Percentiles rank a stretch among this genome's conserved stretches.
Conservation (phyloP, 1,140 invertebrate genomes). For the Solenopsis fugax region DNA sequence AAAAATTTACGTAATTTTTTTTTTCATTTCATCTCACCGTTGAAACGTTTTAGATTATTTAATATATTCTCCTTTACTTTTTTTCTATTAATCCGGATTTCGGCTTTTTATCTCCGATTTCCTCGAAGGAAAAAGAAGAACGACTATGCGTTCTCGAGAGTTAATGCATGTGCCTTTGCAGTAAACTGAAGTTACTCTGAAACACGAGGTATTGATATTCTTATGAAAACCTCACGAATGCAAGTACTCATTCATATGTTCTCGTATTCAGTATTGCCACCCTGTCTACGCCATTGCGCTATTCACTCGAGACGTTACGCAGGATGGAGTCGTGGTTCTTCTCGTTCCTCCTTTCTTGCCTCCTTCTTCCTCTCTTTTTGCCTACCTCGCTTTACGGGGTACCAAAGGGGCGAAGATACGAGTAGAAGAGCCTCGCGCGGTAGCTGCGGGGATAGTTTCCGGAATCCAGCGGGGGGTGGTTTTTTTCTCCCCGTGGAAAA, state of each 20-base stretch:
- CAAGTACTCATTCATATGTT: constrained; percentile 56
- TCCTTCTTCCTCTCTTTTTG: constrained; percentile 19
- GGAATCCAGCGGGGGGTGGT: constrained; percentile 76
- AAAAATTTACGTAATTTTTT: neutral
- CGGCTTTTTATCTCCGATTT: neutral
- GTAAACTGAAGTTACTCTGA: constrained; percentile 27
- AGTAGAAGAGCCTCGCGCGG: constrained; percentile 39
- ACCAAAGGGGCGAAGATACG: constrained; percentile 52
- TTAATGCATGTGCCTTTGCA: constrained; percentile 21
- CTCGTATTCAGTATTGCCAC: constrained; percentile 68
- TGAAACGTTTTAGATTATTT: neutral
- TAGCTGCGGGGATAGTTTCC: constrained; percentile 65
- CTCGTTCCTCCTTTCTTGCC: constrained; percentile 10
- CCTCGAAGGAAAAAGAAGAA: neutral
- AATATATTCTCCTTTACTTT: neutral
- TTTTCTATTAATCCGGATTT: constrained; percentile 5
- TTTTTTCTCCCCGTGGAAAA: constrained; percentile 79
- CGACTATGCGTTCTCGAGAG: neutral
- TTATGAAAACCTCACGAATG: constrained; percentile 71
- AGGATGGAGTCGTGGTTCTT: constrained; percentile 64
- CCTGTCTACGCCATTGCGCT: constrained; percentile 67
- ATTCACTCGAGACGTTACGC: constrained; percentile 75
- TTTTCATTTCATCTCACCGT: neutral
- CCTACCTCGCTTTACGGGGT: constrained; percentile 49
- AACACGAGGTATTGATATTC: constrained; percentile 66